A percentile compares a stretch with the other conserved stretches of the same genome.
Conservation (phyloP, 2,113 vertebrate genomes). For the Solenodon paradoxus region DNA sequence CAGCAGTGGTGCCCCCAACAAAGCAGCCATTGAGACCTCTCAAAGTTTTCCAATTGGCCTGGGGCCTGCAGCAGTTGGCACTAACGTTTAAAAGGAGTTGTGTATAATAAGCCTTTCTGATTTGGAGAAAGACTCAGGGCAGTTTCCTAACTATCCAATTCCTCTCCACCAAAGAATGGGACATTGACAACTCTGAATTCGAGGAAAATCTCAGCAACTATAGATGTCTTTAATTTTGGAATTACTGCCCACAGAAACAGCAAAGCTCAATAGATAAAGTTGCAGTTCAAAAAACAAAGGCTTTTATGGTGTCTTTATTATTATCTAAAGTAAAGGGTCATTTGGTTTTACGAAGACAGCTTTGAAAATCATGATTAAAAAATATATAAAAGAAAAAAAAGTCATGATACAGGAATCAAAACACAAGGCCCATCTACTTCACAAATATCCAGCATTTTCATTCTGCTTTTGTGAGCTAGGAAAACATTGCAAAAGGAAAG, state of each 20-base stretch:
- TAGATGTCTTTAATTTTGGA: background rate
- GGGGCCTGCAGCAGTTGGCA: background rate
- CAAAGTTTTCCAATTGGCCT: background rate
- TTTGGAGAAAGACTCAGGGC: background rate
- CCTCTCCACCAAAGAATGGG: background rate
- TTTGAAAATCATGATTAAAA: background rate
- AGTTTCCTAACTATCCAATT: background rate
- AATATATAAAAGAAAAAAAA: too few relatives aligned
- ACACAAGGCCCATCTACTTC: background rate
- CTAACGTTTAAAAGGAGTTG: background rate
- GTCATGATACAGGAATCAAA: background rate
- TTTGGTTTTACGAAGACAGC: background rate
- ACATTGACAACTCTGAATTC: background rate
- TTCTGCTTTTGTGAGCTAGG: background rate
- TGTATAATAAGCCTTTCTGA: conserved; percentile 8
- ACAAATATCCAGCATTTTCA: background rate
- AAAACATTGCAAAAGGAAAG: background rate
- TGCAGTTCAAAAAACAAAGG: background rate
- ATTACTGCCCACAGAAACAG: background rate
- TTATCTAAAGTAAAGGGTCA: background rate
- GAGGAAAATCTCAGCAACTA: background rate
- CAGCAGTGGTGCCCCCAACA: background rate
- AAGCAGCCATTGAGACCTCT: background rate
- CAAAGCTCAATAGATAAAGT: background rate
- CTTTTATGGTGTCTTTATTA: background rate